A percentile compares a stretch with the other conserved stretches of the same genome.
phyloP scores from a whole-genome alignment of 2,888 invertebrate species.

The Meloe dianella region DNA sequence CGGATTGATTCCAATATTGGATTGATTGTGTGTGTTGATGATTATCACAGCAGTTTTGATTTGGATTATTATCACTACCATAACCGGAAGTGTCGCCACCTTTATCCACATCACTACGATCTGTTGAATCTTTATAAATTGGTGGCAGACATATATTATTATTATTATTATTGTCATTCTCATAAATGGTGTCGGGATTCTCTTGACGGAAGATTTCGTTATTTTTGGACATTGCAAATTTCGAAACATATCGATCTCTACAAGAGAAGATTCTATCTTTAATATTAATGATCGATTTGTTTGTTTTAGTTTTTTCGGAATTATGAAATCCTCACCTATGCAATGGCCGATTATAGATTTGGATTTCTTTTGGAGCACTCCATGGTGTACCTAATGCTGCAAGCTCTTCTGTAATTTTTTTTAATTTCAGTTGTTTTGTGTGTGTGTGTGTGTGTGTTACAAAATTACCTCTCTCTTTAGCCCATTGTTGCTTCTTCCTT shows the following conservation, averaged over 20 bases:
- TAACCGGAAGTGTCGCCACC: slow-evolving; percentile 85
- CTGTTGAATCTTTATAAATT: slow-evolving; percentile 50
- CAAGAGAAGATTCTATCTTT: slow-evolving; percentile 26
- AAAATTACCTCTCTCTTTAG: slow-evolving; percentile 82
- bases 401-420: slow-evolving; percentile 75
- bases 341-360: slow-evolving; percentile 38
- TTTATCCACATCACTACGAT: slow-evolving; percentile 58
- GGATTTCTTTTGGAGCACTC: slow-evolving; percentile 58
- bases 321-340: slow-evolving; percentile 41
- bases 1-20: slow-evolving; percentile 47
- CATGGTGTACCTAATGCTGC: slow-evolving; percentile 79
- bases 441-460: too few relatives aligned
- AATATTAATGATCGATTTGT: not conserved
- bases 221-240: slow-evolving; percentile 41
- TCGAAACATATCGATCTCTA: slow-evolving; percentile 47
- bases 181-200: slow-evolving; percentile 20
- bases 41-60: slow-evolving; percentile 59
- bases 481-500: slow-evolving; percentile 92
- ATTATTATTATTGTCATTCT: not conserved
- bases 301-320: too few relatives aligned
- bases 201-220: slow-evolving; percentile 44
- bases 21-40: slow-evolving; percentile 18
- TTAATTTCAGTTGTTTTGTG: too few relatives aligned
- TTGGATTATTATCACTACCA: slow-evolving; percentile 77
- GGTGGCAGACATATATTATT: slow-evolving; percentile 53